Evolutionary conservation across 2,797 vertebrate species (phyloP), one percentile per base, ranked within the genome.

Genomic region (Rhynchotus rufescens): DNA sequence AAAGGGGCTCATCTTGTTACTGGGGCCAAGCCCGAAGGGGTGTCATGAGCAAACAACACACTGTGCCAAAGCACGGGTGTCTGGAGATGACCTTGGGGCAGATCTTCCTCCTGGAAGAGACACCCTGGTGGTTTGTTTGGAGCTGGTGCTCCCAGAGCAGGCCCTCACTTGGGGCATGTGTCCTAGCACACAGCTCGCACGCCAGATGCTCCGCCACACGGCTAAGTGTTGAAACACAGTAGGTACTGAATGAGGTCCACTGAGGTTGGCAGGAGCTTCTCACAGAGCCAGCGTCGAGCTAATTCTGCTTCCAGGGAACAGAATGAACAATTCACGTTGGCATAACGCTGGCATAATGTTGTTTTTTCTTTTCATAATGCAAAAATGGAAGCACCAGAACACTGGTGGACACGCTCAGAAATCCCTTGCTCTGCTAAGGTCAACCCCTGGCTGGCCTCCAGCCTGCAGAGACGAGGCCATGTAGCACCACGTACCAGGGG

Each of bases 81-180:
- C 77, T 90, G 94, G 89, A 93, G 87, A 36, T 26, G 71, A 38
- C 62, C 77, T 87, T 92, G 52, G 6, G 59, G 80, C 87, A 87
- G 45, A 83, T 68, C 73, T 86, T 75, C 66, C 26, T 52, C 95
- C 76, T 83, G 73, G 75, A 94, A 85, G 73, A 38, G 76, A 44
- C 64, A 61, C 88, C 83, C 78, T 44, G 73, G 84, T 92, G 94
- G 90, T 91, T 90, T 93, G 69, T 68, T 91, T 80, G 83, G 80
- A 87, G 78, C 79, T 52, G 86, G 21, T 77, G 82, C 84, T 92
- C 92, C 94, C 92, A 94, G 80, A 71, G 47, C 80, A 89, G 80
- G 87, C 95, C 87, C 77, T 85, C 91, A 75, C 30, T 3, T 69
- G 21, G 84, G 87, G 84, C 87, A 90, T 74, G 65, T 87, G 82